Evolutionary conservation across 2,113 vertebrate species (phyloP).

Genomic region (Tylochromis polylepis): DNA sequence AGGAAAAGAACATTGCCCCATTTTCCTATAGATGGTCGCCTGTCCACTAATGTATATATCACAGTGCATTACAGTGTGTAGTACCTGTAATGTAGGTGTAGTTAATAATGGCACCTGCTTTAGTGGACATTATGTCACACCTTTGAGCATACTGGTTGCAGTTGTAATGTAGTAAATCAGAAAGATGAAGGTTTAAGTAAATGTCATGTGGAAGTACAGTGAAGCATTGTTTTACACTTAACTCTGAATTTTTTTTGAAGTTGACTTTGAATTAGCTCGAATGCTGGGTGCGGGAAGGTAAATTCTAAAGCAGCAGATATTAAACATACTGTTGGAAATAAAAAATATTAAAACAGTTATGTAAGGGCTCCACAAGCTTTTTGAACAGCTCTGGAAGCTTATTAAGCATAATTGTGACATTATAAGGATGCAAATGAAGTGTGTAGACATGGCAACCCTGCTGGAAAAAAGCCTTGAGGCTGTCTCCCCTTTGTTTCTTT

Average conservation of each 20-base stretch:
- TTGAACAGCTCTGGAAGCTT: conserved; percentile 30
- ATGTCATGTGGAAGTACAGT: conserved; percentile 1
- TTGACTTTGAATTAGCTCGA: neutral
- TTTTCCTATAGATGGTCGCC: conserved; percentile 53
- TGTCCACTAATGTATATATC: conserved; percentile 50
- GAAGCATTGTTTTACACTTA: conserved; percentile 16
- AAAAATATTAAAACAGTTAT: conserved; percentile 14
- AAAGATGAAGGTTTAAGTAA: conserved; percentile 17
- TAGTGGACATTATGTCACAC: neutral
- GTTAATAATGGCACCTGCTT: conserved; percentile 15
- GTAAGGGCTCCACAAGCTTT: conserved; percentile 3
- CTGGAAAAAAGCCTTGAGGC: conserved; percentile 59
- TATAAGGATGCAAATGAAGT: conserved; percentile 65
- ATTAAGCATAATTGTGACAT: conserved; percentile 49
- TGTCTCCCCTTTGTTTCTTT: conserved; percentile 59
- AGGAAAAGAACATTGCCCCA: conserved; percentile 57
- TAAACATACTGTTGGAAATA: neutral
- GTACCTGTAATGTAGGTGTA: neutral
- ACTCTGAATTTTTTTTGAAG: neutral
- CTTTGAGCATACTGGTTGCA: conserved; percentile 7
- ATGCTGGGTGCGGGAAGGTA: neutral
- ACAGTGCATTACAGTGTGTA: conserved; percentile 41
- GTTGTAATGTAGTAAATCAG: neutral
- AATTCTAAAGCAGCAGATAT: neutral
- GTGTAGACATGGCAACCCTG: conserved; percentile 63